Percentiles rank a stretch among this genome's conserved stretches.
These are phyloP conservation scores for Microtus pennsylvanicus DNA, from an alignment of 2,113 vertebrate genomes.

Conservation along the genomic window DNA sequence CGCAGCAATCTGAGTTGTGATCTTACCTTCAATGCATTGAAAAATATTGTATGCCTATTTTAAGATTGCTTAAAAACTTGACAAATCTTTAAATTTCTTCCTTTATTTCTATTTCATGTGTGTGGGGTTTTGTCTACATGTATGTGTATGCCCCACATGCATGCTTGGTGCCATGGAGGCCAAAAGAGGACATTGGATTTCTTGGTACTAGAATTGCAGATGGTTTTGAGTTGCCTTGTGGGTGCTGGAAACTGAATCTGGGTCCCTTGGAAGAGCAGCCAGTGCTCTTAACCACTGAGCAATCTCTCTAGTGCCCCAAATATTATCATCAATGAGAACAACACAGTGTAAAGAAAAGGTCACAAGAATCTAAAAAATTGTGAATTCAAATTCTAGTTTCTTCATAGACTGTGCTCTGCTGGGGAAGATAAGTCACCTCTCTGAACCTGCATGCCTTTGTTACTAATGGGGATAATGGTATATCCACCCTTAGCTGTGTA, in stretches of 20 bases:
- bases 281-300: background rate
- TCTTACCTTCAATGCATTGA: slow-evolving; percentile 31
- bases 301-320: too few species aligned
- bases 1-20: background rate
- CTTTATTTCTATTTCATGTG: background rate
- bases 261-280: background rate
- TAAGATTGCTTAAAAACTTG: background rate
- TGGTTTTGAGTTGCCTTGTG: background rate
- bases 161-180: background rate
- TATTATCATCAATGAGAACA: slow-evolving; percentile 9
- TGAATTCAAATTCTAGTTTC: background rate
- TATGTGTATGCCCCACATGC: background rate
- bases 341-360: background rate
- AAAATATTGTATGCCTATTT: background rate
- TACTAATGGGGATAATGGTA: background rate
- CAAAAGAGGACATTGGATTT: background rate
- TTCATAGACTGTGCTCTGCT: background rate
- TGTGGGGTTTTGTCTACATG: background rate
- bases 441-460: background rate
- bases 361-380: background rate
- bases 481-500: background rate
- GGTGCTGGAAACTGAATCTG: background rate
- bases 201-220: background rate
- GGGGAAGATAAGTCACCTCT: slow-evolving; percentile 11
- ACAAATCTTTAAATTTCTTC: background rate